Evolutionary conservation across 2,888 invertebrate species (phyloP), one percentile per base, ranked within the genome.

Genomic region (Tiliacea citrago): DNA sequence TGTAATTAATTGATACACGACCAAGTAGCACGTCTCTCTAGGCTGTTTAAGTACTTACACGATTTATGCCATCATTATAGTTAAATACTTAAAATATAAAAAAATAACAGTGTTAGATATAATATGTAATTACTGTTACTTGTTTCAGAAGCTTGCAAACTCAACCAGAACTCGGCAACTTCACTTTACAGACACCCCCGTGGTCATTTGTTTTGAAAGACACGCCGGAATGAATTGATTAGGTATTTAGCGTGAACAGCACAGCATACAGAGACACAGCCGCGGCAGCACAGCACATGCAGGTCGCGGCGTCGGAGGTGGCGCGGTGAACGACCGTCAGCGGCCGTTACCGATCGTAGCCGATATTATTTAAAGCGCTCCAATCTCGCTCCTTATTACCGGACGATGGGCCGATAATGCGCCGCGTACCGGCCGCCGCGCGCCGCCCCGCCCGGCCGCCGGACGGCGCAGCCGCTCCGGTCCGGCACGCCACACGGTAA

Each of bases 311-410:
- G 53, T 18, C 51, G 80, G 69, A 65, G 86, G 81, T 68, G 81
- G 75, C 68, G 79, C 80, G 88, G 86, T 87, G 85, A 84, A 85
- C 83, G 89, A 81, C 87, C 86, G 86, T 81, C 88, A 55, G 79
- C 79, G 75, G 82, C 66, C 85, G 88, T 84, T 86, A 83, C 88
- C 83, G 88, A 89, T 89, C 88, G 88, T 88, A 86, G 83, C 86
- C 81, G 88, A 89, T 89, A 90, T 90, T 90, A 90, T 90, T 90
- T 89, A 91, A 90, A 89, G 84, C 89, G 88, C 79, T 89, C 88
- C 91, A 89, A 91, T 91, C 91, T 89, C 84, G 82, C 83, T 89
- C 87, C 89, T 89, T 91, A 91, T 91, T 91, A 91, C 90, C 85
- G 85, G 88, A 84, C 86, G 90, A 89, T 88, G 86, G 85, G 84